Evolutionary conservation across 2,888 invertebrate genomes (phyloP), one percentile per base, ranked within the genome.

Genomic region (Leptinotarsa juncta): DNA sequence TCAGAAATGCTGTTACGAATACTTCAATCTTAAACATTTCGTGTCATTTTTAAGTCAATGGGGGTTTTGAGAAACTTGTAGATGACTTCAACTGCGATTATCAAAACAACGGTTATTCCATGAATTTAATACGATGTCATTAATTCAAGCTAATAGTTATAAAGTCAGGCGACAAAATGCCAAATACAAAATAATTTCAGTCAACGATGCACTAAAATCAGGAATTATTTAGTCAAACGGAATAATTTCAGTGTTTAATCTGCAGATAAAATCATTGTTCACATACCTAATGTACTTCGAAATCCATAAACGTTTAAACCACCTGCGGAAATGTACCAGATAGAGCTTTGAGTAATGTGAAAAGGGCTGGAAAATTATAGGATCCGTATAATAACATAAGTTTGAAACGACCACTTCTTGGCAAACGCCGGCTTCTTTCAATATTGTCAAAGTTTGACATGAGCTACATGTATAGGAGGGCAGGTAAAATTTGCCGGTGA

Each of bases 341-440:
- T 65, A 75, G 49, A 49, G 65, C 48, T 65, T 65, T 72, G 66
- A 69, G 69, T 66, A 49, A 69, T 70, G 60, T 26, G 55, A 48
- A 75, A 60, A 60, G 60, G 66, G 72, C 50, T 71, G 67, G 53
- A 71, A 71, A 72, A 69, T 74, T 72, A 77, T 72, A 71, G 62
- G 66, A 68, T n/a, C 70, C 67, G 67, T 68, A 66, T 71, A 65
- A 73, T 76, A 71, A 69, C 50, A 67, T 71, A 70, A 71, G 60
- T 76, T 51, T 65, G 53, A 53, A 66, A 50, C 62, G 42, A 65
- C 67, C 42, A 20, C 60, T 65, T 73, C 65, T 72, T 74, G 74
- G 74, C 74, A 77, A 53, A 42, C 67, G 67, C 42, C 73, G 50
- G 32, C 53, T 68, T 57, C 57, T 48, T 75, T 42, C 55, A 51